Conservation (phyloP, 2,888 invertebrate species). For the Balanococcus diminutus region DNA sequence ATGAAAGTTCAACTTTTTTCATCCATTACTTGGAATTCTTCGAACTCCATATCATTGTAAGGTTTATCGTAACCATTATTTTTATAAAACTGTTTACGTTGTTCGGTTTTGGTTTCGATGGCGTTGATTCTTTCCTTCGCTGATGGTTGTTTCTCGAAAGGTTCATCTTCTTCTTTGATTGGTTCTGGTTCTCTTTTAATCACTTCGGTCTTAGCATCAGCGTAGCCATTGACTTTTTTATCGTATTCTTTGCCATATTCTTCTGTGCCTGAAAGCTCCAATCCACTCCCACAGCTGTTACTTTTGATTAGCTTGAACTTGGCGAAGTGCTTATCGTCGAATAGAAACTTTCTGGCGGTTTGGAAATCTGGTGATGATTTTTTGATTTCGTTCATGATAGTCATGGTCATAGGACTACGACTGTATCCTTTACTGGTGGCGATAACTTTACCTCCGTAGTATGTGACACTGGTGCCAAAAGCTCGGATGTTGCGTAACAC, state of each 20-base stretch:
- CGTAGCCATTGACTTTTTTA: not conserved
- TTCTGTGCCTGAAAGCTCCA: constrained; percentile 73
- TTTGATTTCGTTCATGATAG: constrained; percentile 76
- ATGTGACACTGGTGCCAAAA: constrained; percentile 86
- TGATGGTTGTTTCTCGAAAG: not conserved
- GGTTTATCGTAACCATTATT: constrained; percentile 58
- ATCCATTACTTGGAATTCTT: constrained; percentile 73
- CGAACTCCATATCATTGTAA: constrained; percentile 78
- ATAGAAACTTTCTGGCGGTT: constrained; percentile 47
- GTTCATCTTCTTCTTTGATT: constrained; percentile 56
- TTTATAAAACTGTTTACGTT: constrained; percentile 6
- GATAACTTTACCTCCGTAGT: constrained; percentile 84
- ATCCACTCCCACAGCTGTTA: constrained; percentile 82
- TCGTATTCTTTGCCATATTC: constrained; percentile 48
- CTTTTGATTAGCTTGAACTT: constrained; percentile 84
- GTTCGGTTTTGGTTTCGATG: not conserved
- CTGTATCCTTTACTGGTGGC: constrained; percentile 68
- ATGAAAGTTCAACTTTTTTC: constrained; percentile 41
- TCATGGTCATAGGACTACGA: constrained; percentile 73
- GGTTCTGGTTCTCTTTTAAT: constrained; percentile 48
- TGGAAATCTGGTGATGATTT: constrained; percentile 58
- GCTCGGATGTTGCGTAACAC: constrained; percentile 85
- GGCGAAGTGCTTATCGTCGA: constrained; percentile 62
- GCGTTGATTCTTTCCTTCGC: not conserved
- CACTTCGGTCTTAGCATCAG: not conserved